Evolutionary conservation across 2,113 vertebrate species (phyloP).

Genomic region (Macquaria australasica): DNA sequence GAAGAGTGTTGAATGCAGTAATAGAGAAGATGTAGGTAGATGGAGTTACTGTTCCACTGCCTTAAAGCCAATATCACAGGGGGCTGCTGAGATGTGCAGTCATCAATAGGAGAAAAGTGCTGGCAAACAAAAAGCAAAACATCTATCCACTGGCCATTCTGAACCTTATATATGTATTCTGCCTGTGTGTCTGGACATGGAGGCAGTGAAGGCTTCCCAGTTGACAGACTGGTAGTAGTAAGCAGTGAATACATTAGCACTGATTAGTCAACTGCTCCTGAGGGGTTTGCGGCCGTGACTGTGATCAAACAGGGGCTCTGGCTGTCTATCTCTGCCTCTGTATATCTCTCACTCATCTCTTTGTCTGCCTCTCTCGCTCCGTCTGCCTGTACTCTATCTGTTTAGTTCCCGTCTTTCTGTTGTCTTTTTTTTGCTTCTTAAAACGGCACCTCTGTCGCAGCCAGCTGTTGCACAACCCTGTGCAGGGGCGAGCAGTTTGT

Average conservation of each 20-base stretch:
- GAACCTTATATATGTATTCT: not conserved
- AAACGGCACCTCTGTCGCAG: not conserved
- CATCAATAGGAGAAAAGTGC: not conserved
- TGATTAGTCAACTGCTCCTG: slow-evolving; percentile 69
- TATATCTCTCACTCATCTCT: not conserved
- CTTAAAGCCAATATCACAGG: slow-evolving; percentile 3
- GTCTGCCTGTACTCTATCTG: slow-evolving; percentile 1
- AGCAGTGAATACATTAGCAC: slow-evolving; percentile 75
- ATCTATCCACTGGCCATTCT: fast-evolving
- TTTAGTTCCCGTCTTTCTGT: not conserved
- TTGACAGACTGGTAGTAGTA: slow-evolving; percentile 68
- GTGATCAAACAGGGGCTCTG: slow-evolving; percentile 45
- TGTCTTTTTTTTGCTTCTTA: not conserved
- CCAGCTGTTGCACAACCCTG: slow-evolving; percentile 32
- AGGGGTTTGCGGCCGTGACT: slow-evolving; percentile 23
- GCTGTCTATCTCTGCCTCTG: not conserved
- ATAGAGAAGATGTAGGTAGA: slow-evolving; percentile 26
- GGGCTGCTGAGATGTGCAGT: not conserved
- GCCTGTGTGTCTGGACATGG: slow-evolving; percentile 50
- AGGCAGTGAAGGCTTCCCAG: slow-evolving; percentile 45
- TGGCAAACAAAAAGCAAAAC: not conserved
- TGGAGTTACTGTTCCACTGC: slow-evolving; percentile 13
- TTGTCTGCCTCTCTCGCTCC: not conserved
- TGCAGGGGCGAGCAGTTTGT: slow-evolving; percentile 11
- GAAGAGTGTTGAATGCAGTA: not conserved